These are phyloP conservation scores for Psilopsiagon aurifrons DNA, from an alignment of 2,113 vertebrate species.

Conservation along the genomic window DNA sequence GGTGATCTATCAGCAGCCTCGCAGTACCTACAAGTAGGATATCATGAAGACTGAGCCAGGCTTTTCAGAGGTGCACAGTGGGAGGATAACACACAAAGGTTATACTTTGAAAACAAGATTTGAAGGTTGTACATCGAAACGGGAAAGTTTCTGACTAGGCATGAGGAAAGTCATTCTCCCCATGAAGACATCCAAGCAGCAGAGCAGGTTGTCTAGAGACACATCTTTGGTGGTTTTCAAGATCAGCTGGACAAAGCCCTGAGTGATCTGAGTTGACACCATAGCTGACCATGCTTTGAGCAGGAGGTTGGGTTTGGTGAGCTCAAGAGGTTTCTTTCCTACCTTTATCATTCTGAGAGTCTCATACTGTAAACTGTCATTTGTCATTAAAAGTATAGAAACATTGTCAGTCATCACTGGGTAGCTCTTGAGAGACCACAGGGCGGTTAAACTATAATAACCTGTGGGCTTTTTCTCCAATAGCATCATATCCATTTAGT, in stretches of 20 bases:
- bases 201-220: background rate
- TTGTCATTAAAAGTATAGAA: background rate
- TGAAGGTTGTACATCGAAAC: background rate
- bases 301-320: background rate
- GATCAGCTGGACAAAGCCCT: background rate
- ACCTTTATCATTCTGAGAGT: background rate
- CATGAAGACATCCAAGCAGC: background rate
- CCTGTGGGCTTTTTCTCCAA: background rate
- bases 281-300: background rate
- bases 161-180: background rate
- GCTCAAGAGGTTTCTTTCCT: background rate
- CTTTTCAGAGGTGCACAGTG: background rate
- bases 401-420: background rate
- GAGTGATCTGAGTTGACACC: background rate
- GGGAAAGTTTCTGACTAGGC: background rate
- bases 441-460: background rate
- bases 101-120: background rate
- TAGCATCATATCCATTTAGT: background rate
- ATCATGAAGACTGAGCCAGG: background rate
- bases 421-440: background rate
- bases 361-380: background rate
- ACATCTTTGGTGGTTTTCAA: background rate
- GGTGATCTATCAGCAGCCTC: background rate
- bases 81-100: background rate
- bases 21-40: accelerated